These are phyloP conservation scores for Chloroclystis v-ata DNA, from an alignment of 2,888 invertebrate genomes.

Conservation along the genomic window DNA sequence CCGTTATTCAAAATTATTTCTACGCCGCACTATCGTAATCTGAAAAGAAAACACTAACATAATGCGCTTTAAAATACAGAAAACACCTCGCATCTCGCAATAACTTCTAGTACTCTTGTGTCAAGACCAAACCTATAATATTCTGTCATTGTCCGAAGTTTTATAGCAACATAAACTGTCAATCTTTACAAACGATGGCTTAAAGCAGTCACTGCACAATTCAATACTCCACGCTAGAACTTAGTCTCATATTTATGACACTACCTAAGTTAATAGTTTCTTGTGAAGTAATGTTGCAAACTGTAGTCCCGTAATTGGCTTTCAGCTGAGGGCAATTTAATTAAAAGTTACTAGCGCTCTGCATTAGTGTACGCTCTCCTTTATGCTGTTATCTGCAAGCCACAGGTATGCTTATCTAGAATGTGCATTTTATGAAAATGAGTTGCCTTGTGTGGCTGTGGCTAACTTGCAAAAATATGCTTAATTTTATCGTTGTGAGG, in stretches of 20 bases:
- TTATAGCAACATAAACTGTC: neutral
- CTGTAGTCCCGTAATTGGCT: slow-evolving; percentile 15
- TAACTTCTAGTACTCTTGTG: too few relatives aligned
- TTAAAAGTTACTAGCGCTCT: slow-evolving; percentile 15
- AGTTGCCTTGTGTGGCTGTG: neutral
- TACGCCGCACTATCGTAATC: too few relatives aligned
- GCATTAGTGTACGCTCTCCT: slow-evolving; percentile 5
- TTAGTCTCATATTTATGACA: slow-evolving; percentile 1
- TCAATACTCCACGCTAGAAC: too few relatives aligned
- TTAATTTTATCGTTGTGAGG: neutral
- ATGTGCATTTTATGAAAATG: slow-evolving; percentile 7
- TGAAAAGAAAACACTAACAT: too few relatives aligned
- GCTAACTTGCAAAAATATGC: neutral
- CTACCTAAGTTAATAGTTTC: slow-evolving; percentile 10
- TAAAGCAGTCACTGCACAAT: neutral
- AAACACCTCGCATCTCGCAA: too few relatives aligned
- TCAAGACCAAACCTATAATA: neutral
- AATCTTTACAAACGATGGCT: neutral
- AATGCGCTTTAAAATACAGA: too few relatives aligned
- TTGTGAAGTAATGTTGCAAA: slow-evolving; percentile 7
- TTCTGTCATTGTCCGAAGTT: neutral
- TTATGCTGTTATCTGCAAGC: slow-evolving; percentile 7
- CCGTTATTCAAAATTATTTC: too few relatives aligned
- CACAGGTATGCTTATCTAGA: slow-evolving; percentile 11
- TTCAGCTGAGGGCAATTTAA: slow-evolving; percentile 15